phyloP scores from a whole-genome alignment of 2,113 vertebrate genomes.

The Salvelinus namaycush region DNA sequence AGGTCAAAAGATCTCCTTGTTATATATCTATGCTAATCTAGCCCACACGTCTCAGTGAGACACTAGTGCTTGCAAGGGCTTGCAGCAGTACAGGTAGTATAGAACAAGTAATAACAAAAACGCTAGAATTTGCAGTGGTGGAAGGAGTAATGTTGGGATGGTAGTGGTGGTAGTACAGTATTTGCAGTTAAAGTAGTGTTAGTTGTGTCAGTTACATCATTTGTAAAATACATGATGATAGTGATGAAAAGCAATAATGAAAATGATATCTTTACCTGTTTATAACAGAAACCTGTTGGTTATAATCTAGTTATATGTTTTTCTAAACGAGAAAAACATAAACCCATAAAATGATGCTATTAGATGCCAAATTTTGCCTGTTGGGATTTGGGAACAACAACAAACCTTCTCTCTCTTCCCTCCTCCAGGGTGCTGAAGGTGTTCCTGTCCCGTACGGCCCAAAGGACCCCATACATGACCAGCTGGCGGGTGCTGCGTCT shows the following conservation, averaged over 20 bases:
- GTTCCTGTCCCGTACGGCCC: conserved; percentile 94
- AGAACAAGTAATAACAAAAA: background rate
- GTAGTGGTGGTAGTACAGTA: background rate
- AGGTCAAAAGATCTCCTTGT: background rate
- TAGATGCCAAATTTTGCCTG: too few relatives aligned
- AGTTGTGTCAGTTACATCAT: too few relatives aligned
- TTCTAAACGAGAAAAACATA: too few relatives aligned
- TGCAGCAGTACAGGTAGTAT: too few relatives aligned
- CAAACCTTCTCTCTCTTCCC: background rate
- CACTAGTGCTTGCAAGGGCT: background rate
- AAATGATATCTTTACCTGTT: background rate
- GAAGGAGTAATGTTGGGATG: background rate
- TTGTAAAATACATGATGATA: background rate
- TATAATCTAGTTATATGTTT: too few relatives aligned
- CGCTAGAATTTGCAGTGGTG: background rate
- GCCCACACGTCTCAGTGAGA: background rate
- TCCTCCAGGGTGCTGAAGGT: conserved; percentile 90
- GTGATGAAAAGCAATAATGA: background rate
- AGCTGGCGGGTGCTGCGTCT: conserved; percentile 92
- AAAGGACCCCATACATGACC: conserved; percentile 96
- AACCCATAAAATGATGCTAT: too few relatives aligned
- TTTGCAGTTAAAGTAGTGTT: background rate
- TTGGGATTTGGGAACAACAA: background rate
- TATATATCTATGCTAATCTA: background rate
- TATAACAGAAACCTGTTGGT: too few relatives aligned